Evolutionary conservation across 2,888 invertebrate species (phyloP), one percentile per base, ranked within the genome.

Genomic region (Stictocephala bisonia): DNA sequence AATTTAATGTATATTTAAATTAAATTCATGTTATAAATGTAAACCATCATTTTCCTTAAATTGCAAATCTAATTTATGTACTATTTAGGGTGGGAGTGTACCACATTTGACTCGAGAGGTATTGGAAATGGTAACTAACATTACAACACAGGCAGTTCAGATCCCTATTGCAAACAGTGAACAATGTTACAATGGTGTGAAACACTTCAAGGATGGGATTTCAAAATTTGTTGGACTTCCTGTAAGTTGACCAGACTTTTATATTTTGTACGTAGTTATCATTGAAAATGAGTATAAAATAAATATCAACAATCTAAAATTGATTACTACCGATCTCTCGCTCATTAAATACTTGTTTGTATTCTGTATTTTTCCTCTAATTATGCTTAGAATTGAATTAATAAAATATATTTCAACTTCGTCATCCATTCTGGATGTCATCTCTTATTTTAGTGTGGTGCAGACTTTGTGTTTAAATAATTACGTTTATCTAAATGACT

Each of bases 31-130:
- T 4, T 15, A 44, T 44, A n/a, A 44, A 44, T 44, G 7, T n/a
- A 44, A 44, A 44, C 15, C 9, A n/a, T 44, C n/a, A n/a, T 44
- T n/a, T n/a, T n/a, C 9, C 15, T 44, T 15, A 7, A n/a, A n/a
- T n/a, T 6, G 4, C 7, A 15, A 44, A 15, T 15, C 4, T 44
- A n/a, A 11, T n/a, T 4, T 44, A n/a, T 44, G 7, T n/a, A 70
- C 22, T 60, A 80, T 86, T 71, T 83, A 93, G 91, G 90, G 91
- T 79, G 96, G 94, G 53, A 91, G 92, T 83, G 88, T 95, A 58
- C 94, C 95, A 0, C 92, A 95, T 83, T 84, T 97, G 22, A 93
- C 92, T 0, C 88, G 90, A 76, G 94, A 94, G 84, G 91, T 93
- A 0, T 87, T 93, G 67, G 85, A 89, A 77, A 86, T 88, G 82